These are phyloP conservation scores for Ursus arctos DNA, from an alignment of 2,113 vertebrate genomes.

Conservation along the genomic window DNA sequence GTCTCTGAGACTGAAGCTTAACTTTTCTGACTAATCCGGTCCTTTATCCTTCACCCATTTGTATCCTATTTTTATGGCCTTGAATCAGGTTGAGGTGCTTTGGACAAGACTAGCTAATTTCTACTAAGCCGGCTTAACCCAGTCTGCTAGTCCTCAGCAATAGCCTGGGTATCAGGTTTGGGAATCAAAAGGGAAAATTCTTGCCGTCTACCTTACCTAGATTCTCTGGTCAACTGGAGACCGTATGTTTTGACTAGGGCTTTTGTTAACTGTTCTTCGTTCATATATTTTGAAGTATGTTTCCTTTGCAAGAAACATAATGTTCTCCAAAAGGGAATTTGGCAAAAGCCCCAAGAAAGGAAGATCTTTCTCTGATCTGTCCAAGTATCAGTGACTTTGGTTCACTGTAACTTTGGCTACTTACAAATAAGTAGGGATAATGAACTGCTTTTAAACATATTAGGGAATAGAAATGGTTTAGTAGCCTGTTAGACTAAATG, in stretches of 20 bases:
- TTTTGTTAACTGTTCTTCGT: slow-evolving; percentile 25
- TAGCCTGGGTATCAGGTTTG: neutral
- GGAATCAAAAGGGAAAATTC: neutral
- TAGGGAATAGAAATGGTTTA: neutral
- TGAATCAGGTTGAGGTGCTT: slow-evolving; percentile 32
- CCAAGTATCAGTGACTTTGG: neutral
- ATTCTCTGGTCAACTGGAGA: neutral
- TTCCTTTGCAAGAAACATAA: neutral
- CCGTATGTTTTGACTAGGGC: neutral
- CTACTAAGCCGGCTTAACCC: neutral
- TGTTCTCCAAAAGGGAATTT: slow-evolving; percentile 17
- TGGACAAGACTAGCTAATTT: slow-evolving; percentile 10
- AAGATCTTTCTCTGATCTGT: neutral
- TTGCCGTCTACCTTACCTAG: neutral
- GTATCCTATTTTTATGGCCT: slow-evolving; percentile 37
- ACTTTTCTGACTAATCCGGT: slow-evolving; percentile 20
- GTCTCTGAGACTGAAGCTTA: neutral
- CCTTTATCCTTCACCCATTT: slow-evolving; percentile 14
- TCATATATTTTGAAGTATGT: slow-evolving; percentile 46
- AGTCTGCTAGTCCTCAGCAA: neutral
- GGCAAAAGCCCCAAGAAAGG: neutral
- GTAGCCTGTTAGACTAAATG: slow-evolving; percentile 56
- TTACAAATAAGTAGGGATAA: neutral
- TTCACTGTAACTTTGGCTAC: neutral
- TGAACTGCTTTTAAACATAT: neutral